Conservation (phyloP, 1,140 invertebrate species). For the Hestina assimilis region DNA sequence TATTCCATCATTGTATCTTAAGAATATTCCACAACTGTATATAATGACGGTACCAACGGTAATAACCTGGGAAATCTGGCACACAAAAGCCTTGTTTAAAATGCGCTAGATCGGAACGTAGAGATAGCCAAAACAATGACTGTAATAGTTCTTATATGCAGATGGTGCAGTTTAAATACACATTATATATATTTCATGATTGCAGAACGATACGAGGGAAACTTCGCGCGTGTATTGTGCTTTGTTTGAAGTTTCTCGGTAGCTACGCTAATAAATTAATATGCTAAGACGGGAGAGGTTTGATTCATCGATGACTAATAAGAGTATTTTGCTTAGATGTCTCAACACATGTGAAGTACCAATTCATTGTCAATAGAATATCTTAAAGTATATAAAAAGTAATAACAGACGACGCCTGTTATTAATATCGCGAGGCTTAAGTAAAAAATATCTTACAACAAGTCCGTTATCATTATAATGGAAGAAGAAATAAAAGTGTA, state of each 20-base stretch:
- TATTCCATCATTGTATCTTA: conserved; percentile 40
- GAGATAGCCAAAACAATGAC: conserved; percentile 71
- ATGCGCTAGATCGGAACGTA: conserved; percentile 54
- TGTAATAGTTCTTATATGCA: conserved; percentile 54
- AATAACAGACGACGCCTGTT: neutral
- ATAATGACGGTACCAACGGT: conserved; percentile 63
- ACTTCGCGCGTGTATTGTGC: conserved; percentile 36
- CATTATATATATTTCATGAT: conserved; percentile 41
- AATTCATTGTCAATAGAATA: conserved; percentile 40
- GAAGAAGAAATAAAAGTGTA: too few relatives aligned
- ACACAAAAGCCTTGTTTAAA: conserved; percentile 56
- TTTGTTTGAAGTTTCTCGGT: conserved; percentile 38
- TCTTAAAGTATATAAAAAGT: conserved; percentile 4
- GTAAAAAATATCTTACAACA: neutral
- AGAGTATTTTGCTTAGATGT: too few relatives aligned
- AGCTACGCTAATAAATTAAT: conserved; percentile 42
- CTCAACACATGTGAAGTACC: conserved; percentile 19
- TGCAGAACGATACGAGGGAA: conserved; percentile 41
- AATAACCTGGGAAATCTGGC: conserved; percentile 67
- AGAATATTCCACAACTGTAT: conserved; percentile 68
- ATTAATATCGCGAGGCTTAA: too few relatives aligned
- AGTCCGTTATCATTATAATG: too few relatives aligned
- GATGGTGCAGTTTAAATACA: conserved; percentile 48
- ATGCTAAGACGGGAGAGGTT: conserved; percentile 32
- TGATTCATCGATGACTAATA: conserved; percentile 69